Conservation (phyloP, 1,140 invertebrate species). For the Drosophila ogumai region DNA sequence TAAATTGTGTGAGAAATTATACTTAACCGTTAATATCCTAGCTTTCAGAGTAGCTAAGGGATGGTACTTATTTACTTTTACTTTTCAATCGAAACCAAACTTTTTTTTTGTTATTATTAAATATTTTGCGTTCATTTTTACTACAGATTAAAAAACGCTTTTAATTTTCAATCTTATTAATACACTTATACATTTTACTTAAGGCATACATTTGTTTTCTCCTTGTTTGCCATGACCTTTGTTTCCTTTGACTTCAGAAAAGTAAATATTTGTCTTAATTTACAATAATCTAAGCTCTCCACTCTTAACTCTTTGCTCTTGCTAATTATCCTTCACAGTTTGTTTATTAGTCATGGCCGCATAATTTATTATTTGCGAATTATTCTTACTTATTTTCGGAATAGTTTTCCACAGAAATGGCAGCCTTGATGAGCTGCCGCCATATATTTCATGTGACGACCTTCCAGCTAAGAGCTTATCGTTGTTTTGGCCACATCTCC, state of each 20-base stretch:
- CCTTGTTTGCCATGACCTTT: neutral
- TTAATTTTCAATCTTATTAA: too few relatives aligned
- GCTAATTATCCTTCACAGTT: conserved; percentile 1
- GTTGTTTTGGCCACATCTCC: conserved; percentile 27
- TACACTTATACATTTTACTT: neutral
- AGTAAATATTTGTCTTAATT: conserved; percentile 3
- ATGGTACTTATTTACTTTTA: neutral
- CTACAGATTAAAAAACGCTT: too few relatives aligned
- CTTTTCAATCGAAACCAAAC: neutral
- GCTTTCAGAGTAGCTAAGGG: neutral
- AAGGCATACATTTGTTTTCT: neutral
- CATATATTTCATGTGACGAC: conserved; percentile 14
- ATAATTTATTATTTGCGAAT: conserved; percentile 11
- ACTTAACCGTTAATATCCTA: neutral
- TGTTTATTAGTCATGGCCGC: neutral
- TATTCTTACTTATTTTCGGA: neutral
- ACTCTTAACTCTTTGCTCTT: neutral
- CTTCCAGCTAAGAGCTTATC: conserved; percentile 27
- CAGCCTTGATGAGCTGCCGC: conserved; percentile 2
- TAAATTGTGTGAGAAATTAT: neutral
- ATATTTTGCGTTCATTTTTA: neutral
- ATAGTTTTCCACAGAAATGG: neutral
- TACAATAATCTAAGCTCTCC: neutral
- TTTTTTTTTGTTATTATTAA: too few relatives aligned
- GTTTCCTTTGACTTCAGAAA: neutral